These are phyloP conservation scores for Vannuccia rotundouncinata DNA, from an alignment of 2,888 invertebrate species.

Conservation along the genomic window DNA sequence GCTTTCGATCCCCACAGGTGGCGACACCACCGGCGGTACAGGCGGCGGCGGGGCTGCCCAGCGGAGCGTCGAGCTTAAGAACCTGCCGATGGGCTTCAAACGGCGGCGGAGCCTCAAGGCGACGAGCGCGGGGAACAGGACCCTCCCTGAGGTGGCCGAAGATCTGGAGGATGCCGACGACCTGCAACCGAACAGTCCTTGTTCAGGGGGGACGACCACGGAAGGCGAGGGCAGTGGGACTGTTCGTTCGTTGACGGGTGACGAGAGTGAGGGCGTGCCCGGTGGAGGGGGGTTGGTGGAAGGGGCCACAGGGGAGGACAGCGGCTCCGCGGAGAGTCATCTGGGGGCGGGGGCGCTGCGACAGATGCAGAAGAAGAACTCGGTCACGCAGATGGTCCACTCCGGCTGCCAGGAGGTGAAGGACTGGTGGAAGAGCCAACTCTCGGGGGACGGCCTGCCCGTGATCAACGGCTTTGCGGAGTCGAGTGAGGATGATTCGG, in stretches of 20 bases:
- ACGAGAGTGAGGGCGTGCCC: not conserved
- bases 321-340: not conserved
- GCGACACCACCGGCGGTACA: not conserved
- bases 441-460: slow-evolving; percentile 5
- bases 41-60: not conserved
- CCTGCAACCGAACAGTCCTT: slow-evolving; percentile 28
- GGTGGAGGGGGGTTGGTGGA: not conserved
- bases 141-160: slow-evolving; percentile 35
- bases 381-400: slow-evolving; percentile 37
- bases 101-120: slow-evolving; percentile 13
- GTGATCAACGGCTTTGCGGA: slow-evolving; percentile 8
- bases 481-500: not conserved
- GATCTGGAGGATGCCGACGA: slow-evolving; percentile 32
- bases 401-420: slow-evolving; percentile 39
- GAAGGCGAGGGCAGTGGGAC: not conserved
- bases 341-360: not conserved
- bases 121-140: not conserved
- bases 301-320: not conserved
- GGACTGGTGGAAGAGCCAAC: slow-evolving; percentile 38
- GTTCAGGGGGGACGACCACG: slow-evolving; percentile 11
- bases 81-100: slow-evolving; percentile 35
- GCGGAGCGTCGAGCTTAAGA: slow-evolving; percentile 21
- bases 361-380: slow-evolving; percentile 27
- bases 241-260: not conserved
- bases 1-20: not conserved